Conservation (phyloP, 2,113 vertebrate genomes). For the Fulmarus glacialis region DNA sequence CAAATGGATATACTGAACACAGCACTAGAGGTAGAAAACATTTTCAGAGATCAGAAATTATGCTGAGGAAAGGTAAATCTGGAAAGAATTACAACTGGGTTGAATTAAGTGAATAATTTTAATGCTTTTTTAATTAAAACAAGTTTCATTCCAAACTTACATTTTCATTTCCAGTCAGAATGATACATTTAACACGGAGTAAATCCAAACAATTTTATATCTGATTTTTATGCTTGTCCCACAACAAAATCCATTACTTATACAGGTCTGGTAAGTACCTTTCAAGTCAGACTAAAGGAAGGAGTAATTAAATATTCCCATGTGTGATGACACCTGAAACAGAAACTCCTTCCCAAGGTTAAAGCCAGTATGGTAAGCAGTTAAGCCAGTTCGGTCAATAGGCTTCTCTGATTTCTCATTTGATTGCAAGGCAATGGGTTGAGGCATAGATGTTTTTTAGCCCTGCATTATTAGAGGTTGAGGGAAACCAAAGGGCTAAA, state of each 20-base stretch:
- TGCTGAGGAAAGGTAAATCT: background rate
- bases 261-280: background rate
- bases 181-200: background rate
- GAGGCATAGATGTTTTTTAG: background rate
- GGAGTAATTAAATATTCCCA: background rate
- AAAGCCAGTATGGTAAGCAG: background rate
- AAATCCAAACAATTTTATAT: background rate
- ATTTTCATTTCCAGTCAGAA: background rate
- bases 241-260: constrained; percentile 11
- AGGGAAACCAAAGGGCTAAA: background rate
- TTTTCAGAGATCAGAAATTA: background rate
- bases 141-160: background rate
- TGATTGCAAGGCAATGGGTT: background rate
- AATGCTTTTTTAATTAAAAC: background rate
- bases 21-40: background rate
- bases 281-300: background rate
- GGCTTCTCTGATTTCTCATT: constrained; percentile 1
- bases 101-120: background rate
- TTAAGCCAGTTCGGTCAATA: background rate
- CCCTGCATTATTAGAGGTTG: background rate
- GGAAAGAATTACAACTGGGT: background rate
- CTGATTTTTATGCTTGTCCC: background rate
- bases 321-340: constrained; percentile 21
- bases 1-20: background rate
- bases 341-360: constrained; percentile 1